Evolutionary conservation across 2,113 vertebrate genomes (phyloP).

Genomic region (Thamnophis sirtalis): DNA sequence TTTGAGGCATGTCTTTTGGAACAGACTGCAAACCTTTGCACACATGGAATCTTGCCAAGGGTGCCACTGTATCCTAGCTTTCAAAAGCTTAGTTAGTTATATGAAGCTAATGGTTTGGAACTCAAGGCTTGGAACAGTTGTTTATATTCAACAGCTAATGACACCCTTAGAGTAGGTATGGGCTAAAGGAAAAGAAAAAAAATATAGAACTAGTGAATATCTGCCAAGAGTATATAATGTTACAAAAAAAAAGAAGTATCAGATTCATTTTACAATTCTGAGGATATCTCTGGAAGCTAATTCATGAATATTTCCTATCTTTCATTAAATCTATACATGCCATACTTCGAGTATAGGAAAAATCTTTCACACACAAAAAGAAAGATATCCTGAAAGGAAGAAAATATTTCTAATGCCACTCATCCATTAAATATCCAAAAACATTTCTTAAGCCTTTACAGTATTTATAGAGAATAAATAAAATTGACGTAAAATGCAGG

Average conservation of each 20-base stretch:
- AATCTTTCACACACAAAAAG: not conserved
- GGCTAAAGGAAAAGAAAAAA: not conserved
- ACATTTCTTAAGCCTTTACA: not conserved
- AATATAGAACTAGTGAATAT: not conserved
- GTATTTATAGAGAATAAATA: not conserved
- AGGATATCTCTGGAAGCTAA: not conserved
- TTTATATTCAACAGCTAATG: not conserved
- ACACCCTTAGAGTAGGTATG: not conserved
- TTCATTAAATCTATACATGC: not conserved
- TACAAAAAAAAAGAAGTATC: not conserved
- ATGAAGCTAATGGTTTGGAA: constrained; percentile 1
- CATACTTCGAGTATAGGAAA: not conserved
- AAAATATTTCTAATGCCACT: not conserved
- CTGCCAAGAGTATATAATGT: not conserved
- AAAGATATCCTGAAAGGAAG: not conserved
- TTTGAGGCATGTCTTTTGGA: not conserved
- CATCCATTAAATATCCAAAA: not conserved
- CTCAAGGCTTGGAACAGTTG: not conserved
- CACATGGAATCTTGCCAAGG: not conserved
- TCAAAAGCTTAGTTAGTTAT: not conserved
- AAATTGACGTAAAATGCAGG: not conserved
- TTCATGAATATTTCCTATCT: not conserved
- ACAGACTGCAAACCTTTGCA: not conserved
- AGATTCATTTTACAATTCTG: not conserved
- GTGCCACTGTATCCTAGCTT: not conserved